Percentiles rank a stretch among this genome's conserved stretches.
Conservation (phyloP, 2,888 invertebrate species). For the Perizoma flavofasciatum region DNA sequence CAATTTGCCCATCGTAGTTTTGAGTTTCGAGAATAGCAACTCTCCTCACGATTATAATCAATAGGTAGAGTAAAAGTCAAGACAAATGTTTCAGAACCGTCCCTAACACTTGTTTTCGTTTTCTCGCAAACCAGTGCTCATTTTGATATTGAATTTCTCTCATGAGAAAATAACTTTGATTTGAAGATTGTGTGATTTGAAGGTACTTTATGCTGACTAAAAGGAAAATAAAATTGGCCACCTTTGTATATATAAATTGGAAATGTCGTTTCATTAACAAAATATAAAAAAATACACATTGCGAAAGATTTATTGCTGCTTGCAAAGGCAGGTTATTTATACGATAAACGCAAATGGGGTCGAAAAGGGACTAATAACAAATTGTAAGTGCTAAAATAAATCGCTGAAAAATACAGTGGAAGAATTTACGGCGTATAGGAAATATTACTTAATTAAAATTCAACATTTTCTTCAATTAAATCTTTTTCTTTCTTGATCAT, state of each 20-base stretch:
- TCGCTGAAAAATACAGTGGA: constrained; percentile 20
- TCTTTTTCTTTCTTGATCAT: no score
- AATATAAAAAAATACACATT: no score
- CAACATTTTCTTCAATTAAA: no score
- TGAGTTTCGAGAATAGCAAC: constrained; percentile 1
- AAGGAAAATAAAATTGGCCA: constrained; percentile 11
- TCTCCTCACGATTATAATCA: constrained; percentile 20
- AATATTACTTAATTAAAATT: no score
- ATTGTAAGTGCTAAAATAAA: constrained; percentile 30
- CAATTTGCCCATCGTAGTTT: neutral
- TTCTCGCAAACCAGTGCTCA: constrained; percentile 29
- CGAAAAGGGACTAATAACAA: constrained; percentile 26
- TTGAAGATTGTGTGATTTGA: constrained; percentile 5
- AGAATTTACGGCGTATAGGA: constrained; percentile 11
- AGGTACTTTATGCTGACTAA: constrained; percentile 4
- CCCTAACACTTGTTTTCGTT: constrained; percentile 22
- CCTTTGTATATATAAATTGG: constrained; percentile 9
- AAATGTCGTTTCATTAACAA: neutral
- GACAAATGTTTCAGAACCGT: constrained; percentile 22
- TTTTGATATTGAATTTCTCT: constrained; percentile 22
- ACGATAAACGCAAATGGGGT: constrained; percentile 22
- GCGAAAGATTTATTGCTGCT: constrained; percentile 23
- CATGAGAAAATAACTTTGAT: constrained; percentile 20
- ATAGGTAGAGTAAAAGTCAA: constrained; percentile 17
- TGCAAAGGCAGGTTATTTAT: constrained; percentile 28